phyloP scores from a whole-genome alignment of 2,113 vertebrate genomes.

The Carollia perspicillata region DNA sequence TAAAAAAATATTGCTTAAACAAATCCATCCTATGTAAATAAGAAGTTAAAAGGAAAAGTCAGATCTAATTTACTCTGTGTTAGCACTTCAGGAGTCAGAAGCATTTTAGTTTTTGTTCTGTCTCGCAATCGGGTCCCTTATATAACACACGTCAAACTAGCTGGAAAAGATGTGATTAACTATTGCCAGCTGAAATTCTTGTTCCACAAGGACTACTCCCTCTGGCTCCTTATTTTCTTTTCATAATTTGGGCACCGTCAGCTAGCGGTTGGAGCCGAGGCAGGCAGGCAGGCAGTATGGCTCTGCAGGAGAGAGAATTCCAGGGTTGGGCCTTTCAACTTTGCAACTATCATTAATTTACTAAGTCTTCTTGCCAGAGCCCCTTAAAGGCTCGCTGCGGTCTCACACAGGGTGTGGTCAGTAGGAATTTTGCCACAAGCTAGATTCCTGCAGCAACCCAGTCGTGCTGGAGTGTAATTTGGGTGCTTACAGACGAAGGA shows the following conservation, averaged over 20 bases:
- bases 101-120: constrained; percentile 65
- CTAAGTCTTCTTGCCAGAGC: not conserved
- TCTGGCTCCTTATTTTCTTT: constrained; percentile 47
- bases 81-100: constrained; percentile 41
- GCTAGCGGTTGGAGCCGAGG: not conserved
- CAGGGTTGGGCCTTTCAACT: not conserved
- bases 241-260: not conserved
- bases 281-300: not conserved
- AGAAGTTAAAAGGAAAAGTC: constrained; percentile 57
- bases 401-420: constrained; percentile 32
- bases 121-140: constrained; percentile 51
- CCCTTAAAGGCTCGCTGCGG: not conserved
- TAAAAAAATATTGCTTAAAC: constrained; percentile 44
- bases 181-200: constrained; percentile 54
- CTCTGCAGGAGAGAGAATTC: not conserved
- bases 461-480: not conserved
- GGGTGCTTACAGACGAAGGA: not conserved
- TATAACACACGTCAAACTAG: constrained; percentile 58
- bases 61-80: constrained; percentile 27
- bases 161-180: constrained; percentile 53
- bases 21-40: constrained; percentile 52
- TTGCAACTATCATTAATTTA: not conserved
- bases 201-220: constrained; percentile 39
- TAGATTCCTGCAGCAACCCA: not conserved
- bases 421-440: not conserved